These are phyloP conservation scores for Parascotia fuliginaria DNA, from an alignment of 2,888 invertebrate species.

Conservation along the genomic window DNA sequence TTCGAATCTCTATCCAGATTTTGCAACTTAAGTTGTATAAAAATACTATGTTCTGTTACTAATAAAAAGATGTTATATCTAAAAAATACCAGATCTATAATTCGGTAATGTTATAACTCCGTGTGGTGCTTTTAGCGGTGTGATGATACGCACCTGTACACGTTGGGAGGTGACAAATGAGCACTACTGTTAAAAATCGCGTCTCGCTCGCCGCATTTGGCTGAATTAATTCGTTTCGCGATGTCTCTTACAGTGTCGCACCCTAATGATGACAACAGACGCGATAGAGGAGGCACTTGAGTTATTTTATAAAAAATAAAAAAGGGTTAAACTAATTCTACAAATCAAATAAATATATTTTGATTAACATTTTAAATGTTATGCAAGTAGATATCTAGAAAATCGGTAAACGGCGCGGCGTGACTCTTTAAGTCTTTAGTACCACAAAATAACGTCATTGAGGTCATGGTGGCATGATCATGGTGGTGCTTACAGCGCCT, in stretches of 20 bases:
- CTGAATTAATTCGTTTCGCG: constrained; percentile 84
- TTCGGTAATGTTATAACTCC: constrained; percentile 6
- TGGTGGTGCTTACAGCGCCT: too few species aligned
- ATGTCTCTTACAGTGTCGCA: constrained; percentile 78
- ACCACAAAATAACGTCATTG: too few species aligned
- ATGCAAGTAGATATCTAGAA: too few species aligned
- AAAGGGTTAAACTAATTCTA: not conserved
- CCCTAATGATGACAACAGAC: constrained; percentile 38
- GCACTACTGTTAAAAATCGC: constrained; percentile 81
- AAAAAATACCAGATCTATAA: constrained; percentile 7
- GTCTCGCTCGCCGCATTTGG: constrained; percentile 65
- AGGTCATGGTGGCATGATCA: too few species aligned
- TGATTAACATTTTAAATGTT: too few species aligned
- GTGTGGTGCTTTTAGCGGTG: constrained; percentile 65
- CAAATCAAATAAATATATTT: not conserved
- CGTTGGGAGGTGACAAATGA: constrained; percentile 75
- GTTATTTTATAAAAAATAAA: not conserved
- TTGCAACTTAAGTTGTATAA: too few species aligned
- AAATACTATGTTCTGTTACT: too few species aligned
- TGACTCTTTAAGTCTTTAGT: too few species aligned
- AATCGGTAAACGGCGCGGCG: too few species aligned
- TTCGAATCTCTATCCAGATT: too few species aligned
- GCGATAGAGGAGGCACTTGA: constrained; percentile 33
- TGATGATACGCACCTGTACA: constrained; percentile 73
- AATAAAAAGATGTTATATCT: too few species aligned